phyloP scores from a whole-genome alignment of 2,797 vertebrate species.

The Chelon auratus region DNA sequence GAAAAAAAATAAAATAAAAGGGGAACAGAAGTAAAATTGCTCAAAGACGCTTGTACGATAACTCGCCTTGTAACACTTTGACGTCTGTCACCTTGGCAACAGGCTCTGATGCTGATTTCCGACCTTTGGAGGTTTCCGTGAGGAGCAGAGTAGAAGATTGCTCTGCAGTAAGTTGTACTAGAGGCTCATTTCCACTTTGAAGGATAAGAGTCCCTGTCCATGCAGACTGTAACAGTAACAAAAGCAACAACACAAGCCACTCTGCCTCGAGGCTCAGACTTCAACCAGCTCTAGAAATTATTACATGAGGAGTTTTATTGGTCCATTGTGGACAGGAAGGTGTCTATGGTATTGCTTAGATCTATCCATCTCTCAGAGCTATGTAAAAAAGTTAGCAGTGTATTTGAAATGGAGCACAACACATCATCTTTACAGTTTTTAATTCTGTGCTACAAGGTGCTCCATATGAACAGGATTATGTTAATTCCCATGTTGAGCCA shows the following conservation, averaged over 20 bases:
- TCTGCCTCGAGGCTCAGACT: conserved; percentile 36
- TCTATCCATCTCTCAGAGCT: conserved; percentile 56
- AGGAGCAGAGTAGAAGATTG: conserved; percentile 17
- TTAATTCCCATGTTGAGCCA: conserved; percentile 55
- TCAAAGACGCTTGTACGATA: conserved; percentile 43
- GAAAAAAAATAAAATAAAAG: neutral
- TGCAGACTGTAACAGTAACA: conserved; percentile 54
- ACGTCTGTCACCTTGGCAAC: conserved; percentile 35
- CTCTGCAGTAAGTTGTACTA: conserved; percentile 21
- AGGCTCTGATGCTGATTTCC: conserved; percentile 49
- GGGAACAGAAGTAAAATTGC: conserved; percentile 43
- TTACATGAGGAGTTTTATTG: conserved; percentile 17
- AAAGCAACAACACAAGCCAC: conserved; percentile 24
- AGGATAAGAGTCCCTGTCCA: conserved; percentile 36
- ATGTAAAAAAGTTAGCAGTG: conserved; percentile 66
- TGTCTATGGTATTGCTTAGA: conserved; percentile 76
- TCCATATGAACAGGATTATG: conserved; percentile 60
- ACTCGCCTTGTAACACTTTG: conserved; percentile 43
- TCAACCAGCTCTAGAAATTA: conserved; percentile 33
- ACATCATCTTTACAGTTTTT: conserved; percentile 66
- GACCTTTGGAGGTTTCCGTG: conserved; percentile 34
- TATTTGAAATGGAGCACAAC: conserved; percentile 62
- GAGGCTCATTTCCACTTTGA: conserved; percentile 33
- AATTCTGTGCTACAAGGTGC: conserved; percentile 71
- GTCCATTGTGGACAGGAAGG: conserved; percentile 52